Percentiles rank a stretch among this genome's conserved stretches.
Evolutionary conservation across 2,888 invertebrate genomes (phyloP).

Genomic region (Sympetrum striolatum): DNA sequence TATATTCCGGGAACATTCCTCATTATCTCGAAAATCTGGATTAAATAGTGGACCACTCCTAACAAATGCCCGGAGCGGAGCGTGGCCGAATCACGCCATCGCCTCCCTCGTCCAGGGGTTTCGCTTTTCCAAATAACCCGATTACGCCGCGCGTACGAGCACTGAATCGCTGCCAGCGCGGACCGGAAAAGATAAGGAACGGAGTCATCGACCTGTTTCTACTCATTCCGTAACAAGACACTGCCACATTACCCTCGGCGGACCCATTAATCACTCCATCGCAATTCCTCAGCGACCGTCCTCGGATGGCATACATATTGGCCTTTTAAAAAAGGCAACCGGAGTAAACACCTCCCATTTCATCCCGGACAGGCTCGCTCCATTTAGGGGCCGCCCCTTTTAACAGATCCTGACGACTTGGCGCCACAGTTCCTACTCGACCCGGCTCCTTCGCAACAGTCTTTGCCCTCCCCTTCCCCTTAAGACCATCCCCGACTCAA

Average conservation of each 20-base stretch:
- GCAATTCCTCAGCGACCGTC: neutral
- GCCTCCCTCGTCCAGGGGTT: no score
- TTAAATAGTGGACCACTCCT: no score
- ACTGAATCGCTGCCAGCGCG: no score
- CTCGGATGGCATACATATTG: conserved; percentile 4
- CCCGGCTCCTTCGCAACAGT: neutral
- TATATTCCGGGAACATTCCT: no score
- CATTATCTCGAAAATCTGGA: no score
- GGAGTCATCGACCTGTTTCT: neutral
- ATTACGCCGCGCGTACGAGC: no score
- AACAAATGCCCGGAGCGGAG: no score
- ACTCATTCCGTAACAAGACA: neutral
- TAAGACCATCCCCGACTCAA: conserved; percentile 25
- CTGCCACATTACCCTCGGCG: neutral
- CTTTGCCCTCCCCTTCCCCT: neutral
- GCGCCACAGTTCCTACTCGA: neutral
- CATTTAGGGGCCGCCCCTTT: neutral
- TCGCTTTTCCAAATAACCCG: no score
- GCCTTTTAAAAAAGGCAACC: conserved; percentile 11
- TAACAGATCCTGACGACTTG: neutral
- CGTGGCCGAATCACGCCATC: no score
- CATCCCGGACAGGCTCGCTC: neutral
- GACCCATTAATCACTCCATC: neutral
- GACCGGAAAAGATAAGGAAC: neutral
- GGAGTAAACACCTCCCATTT: conserved; percentile 11